Conservation (phyloP, 1,140 invertebrate genomes). For the Drosophila pseudoobscura region DNA sequence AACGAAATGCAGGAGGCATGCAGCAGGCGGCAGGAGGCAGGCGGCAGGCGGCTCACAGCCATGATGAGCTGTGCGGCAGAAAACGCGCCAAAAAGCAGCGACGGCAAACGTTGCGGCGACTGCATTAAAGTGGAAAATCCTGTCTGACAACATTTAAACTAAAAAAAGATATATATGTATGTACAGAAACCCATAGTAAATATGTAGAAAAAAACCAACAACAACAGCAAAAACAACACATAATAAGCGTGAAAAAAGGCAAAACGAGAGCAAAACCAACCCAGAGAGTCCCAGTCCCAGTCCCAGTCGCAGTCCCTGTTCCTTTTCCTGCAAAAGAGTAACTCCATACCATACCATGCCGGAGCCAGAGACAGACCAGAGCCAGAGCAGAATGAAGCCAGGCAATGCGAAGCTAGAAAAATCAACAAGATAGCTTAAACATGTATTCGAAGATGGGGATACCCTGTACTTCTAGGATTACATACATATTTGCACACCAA, state of each 20-base stretch:
- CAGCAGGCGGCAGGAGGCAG: constrained; percentile 21
- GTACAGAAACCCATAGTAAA: constrained; percentile 35
- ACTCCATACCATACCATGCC: no score
- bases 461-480: no score
- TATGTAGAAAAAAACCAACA: constrained; percentile 47
- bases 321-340: background rate
- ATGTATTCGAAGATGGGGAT: no score
- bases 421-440: background rate
- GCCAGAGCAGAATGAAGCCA: constrained; percentile 10
- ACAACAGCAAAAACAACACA: constrained; percentile 54
- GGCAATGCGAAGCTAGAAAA: constrained; percentile 54
- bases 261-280: constrained; percentile 71
- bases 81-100: constrained; percentile 60
- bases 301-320: constrained; percentile 25
- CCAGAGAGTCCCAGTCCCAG: constrained; percentile 23
- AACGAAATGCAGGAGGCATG: constrained; percentile 11
- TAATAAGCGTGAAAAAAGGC: constrained; percentile 77
- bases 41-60: constrained; percentile 42
- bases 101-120: constrained; percentile 42
- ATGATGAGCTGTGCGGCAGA: constrained; percentile 63
- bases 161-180: constrained; percentile 47
- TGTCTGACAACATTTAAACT: constrained; percentile 77
- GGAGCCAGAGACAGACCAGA: no score
- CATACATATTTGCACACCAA: no score
- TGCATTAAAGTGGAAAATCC: constrained; percentile 80